A percentile compares a stretch with the other conserved stretches of the same genome.
Conservation (phyloP, 1,140 invertebrate genomes). For the Myzus persicae region DNA sequence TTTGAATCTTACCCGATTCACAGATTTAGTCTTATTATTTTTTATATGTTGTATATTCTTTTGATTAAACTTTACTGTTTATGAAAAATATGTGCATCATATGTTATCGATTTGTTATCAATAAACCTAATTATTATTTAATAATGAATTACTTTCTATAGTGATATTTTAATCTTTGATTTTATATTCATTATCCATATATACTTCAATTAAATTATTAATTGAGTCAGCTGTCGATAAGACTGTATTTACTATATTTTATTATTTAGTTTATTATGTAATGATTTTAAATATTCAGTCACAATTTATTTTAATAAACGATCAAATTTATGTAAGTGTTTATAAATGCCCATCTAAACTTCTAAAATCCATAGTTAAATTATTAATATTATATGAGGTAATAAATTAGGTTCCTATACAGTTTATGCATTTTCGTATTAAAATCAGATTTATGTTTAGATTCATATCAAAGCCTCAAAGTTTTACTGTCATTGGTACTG, state of each 20-base stretch:
- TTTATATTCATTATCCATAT: not conserved
- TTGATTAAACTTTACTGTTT: not conserved
- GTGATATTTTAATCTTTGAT: not conserved
- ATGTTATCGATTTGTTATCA: not conserved
- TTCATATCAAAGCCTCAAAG: not conserved
- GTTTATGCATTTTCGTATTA: not conserved
- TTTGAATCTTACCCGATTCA: not conserved
- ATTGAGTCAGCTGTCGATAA: not conserved
- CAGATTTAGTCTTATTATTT: slow-evolving; percentile 2
- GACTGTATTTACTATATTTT: not conserved
- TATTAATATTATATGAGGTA: not conserved
- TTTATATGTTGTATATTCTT: not conserved
- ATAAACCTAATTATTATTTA: not conserved
- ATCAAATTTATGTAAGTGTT: not conserved
- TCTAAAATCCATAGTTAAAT: not conserved
- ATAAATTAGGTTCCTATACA: not conserved
- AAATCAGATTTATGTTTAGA: not conserved
- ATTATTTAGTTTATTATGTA: not conserved
- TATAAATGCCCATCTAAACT: not conserved
- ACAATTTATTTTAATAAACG: not conserved
- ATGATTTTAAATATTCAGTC: not conserved
- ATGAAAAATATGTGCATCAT: not conserved
- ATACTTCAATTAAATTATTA: slow-evolving; percentile 2
- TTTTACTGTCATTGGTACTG: not conserved
- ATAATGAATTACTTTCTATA: not conserved